A percentile compares a stretch with the other conserved stretches of the same genome.
These are phyloP conservation scores for Dinomys branickii DNA, from an alignment of 2,113 vertebrate species.

Conservation along the genomic window DNA sequence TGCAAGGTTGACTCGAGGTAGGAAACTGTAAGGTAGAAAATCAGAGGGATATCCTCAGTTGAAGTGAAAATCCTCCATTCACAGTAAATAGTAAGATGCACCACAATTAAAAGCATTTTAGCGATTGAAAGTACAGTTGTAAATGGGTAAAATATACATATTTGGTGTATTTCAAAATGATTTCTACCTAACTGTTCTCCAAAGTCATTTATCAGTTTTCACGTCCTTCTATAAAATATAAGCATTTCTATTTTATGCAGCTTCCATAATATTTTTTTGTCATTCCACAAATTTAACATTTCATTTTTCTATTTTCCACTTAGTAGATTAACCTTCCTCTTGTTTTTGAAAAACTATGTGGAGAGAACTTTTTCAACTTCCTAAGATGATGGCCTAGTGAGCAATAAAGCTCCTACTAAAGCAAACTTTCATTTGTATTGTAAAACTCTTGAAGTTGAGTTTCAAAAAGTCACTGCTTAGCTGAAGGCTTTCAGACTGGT, in stretches of 20 bases:
- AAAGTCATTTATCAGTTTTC: background rate
- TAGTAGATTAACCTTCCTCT: background rate
- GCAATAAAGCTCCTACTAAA: background rate
- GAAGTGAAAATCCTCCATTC: background rate
- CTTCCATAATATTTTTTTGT: background rate
- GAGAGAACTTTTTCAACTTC: background rate
- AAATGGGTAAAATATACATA: background rate
- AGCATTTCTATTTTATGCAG: background rate
- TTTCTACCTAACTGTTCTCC: background rate
- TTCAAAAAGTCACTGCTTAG: background rate
- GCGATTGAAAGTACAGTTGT: background rate
- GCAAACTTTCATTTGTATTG: background rate
- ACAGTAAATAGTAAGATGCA: background rate
- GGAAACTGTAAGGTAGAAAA: background rate
- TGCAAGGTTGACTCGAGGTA: background rate
- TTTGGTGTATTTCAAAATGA: background rate
- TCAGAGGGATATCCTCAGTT: background rate
- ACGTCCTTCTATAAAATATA: background rate
- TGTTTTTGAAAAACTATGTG: background rate
- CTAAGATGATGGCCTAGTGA: background rate
- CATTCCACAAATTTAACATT: background rate
- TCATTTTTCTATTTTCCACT: background rate
- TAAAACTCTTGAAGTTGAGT: background rate
- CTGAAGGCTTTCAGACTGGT: background rate
- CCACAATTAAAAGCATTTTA: background rate